These are phyloP conservation scores for Zoanthus sociatus DNA, from an alignment of 92 coral and sea anemone species.

Conservation along the genomic window DNA sequence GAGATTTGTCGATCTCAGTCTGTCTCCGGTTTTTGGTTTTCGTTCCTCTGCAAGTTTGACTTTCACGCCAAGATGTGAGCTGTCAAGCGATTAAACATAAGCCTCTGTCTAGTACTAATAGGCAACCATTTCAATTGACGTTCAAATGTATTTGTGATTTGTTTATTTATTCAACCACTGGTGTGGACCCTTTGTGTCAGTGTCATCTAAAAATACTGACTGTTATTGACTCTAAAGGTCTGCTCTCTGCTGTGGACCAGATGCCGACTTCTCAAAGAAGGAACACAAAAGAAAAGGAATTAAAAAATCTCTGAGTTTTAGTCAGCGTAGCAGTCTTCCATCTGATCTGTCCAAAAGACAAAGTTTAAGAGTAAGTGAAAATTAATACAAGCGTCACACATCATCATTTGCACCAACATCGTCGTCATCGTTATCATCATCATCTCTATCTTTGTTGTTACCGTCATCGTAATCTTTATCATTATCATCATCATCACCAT, in stretches of 20 bases:
- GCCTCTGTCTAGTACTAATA: no score
- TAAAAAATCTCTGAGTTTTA: constrained; percentile 75
- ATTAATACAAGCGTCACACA: neutral
- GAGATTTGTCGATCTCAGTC: no score
- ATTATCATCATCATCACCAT: neutral
- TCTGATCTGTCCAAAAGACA: constrained; percentile 76
- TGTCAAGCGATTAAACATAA: no score
- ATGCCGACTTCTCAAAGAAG: constrained; percentile 58
- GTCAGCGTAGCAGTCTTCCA: constrained; percentile 63
- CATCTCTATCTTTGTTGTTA: neutral
- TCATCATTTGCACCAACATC: neutral
- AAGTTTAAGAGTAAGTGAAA: constrained; percentile 78
- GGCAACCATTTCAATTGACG: no score
- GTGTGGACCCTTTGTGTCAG: no score
- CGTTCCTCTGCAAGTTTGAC: no score
- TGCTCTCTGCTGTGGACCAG: constrained; percentile 52
- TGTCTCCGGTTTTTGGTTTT: no score
- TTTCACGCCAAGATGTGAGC: no score
- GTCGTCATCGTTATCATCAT: neutral
- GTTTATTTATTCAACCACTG: no score
- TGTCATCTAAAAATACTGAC: no score
- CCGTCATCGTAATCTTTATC: neutral
- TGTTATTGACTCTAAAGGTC: constrained; percentile 43
- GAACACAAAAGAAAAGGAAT: constrained; percentile 72
- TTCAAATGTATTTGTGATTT: no score